A percentile compares a stretch with the other conserved stretches of the same genome.
These are phyloP conservation scores for Hypomecis punctinalis DNA, from an alignment of 2,888 invertebrate species.

Conservation along the genomic window DNA sequence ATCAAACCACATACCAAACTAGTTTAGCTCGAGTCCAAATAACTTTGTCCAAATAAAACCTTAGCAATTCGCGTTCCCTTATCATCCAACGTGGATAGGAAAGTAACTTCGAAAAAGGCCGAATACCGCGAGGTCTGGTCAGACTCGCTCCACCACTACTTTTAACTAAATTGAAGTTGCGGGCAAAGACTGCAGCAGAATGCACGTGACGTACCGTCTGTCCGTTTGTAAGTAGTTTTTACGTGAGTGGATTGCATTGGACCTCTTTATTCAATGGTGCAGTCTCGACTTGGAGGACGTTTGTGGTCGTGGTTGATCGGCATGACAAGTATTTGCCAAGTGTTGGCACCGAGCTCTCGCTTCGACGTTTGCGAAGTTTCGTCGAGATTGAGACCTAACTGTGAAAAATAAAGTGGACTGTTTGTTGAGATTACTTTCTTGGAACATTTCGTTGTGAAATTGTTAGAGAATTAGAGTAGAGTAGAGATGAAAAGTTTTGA, in stretches of 20 bases:
- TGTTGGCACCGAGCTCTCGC: conserved; percentile 20
- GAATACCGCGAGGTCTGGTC: conserved; percentile 53
- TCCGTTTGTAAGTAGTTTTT: conserved; percentile 68
- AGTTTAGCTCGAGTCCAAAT: conserved; percentile 9
- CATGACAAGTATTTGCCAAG: conserved; percentile 61
- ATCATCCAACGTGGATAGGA: conserved; percentile 49
- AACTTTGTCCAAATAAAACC: conserved; percentile 35
- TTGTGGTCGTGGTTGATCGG: conserved; percentile 55
- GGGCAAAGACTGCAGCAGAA: conserved; percentile 65
- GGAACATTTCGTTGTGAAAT: conserved; percentile 9
- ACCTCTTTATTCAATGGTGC: conserved; percentile 59
- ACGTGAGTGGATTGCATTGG: conserved; percentile 74
- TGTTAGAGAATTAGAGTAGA: conserved; percentile 4
- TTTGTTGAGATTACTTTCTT: conserved; percentile 21
- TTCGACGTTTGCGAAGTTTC: conserved; percentile 9
- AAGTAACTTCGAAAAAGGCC: conserved; percentile 60
- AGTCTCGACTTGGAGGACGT: conserved; percentile 59
- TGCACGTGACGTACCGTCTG: conserved; percentile 73
- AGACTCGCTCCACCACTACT: conserved; percentile 73
- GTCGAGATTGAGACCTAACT: conserved; percentile 14
- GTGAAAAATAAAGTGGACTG: conserved; percentile 15
- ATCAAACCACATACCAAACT: background rate
- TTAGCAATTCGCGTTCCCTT: conserved; percentile 36
- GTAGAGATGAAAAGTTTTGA: conserved; percentile 11
- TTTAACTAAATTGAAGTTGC: conserved; percentile 82